phyloP scores from a whole-genome alignment of 2,113 vertebrate species.

The Pitta sordida region DNA sequence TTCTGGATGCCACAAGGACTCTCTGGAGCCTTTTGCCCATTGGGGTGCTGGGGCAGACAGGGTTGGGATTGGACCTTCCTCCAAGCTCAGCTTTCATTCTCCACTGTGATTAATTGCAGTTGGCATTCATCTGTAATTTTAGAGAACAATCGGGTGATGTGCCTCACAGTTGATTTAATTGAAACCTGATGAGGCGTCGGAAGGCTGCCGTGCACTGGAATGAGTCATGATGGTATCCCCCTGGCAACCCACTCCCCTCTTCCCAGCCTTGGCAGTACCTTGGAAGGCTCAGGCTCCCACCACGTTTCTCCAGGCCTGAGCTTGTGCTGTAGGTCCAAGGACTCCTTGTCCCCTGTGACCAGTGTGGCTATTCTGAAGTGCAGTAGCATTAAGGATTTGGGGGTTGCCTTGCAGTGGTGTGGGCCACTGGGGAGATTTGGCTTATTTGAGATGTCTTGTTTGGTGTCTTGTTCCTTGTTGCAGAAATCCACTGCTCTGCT shows the following conservation, averaged over 20 bases:
- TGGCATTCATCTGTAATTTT: conserved; percentile 41
- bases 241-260: neutral
- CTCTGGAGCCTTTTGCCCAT: neutral
- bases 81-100: conserved; percentile 34
- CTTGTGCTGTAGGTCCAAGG: neutral
- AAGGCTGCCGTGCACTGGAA: neutral
- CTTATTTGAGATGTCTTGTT: neutral
- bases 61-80: neutral
- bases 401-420: neutral
- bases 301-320: neutral
- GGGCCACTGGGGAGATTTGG: neutral
- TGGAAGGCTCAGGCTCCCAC: neutral
- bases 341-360: neutral
- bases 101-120: conserved; percentile 21
- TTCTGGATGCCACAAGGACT: neutral
- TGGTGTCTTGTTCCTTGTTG: rapidly evolving
- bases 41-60: neutral
- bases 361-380: neutral
- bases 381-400: neutral
- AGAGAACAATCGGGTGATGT: conserved; percentile 54
- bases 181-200: conserved; percentile 14
- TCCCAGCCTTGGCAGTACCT: neutral
- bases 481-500: neutral
- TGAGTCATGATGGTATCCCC: neutral
- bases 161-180: conserved; percentile 49